Base-by-base conservation (phyloP, 2,888 invertebrate species). In the Poecilobothrus nobilitatus region DNA sequence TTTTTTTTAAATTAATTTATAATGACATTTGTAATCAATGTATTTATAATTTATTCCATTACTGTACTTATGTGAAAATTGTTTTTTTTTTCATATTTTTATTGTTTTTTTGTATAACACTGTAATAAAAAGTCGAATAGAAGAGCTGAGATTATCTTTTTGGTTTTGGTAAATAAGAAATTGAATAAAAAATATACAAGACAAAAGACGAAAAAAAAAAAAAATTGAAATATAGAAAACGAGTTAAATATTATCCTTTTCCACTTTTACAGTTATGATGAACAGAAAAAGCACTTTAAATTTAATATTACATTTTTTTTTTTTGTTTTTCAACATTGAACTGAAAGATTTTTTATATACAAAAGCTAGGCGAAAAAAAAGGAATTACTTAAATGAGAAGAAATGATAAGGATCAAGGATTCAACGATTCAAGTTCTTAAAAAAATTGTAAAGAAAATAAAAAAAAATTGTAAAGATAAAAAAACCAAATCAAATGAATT, bases 361-460 rank as follows among this genome's bases (percentile, higher is more conserved):
- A 53, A 53, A 9, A 53, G 18, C 53, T 12, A 53, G 15, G 15
- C 15, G 6, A 53, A 53, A 53, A 53, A 53, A 53, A 53, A 12
- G 53, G 7, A 27, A 27, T 41, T 41, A 12, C 41, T 41, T 41
- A 41, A 41, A 41, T 53, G 53, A 53, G 18, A 53, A 53, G 18
- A 53, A 53, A 53, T 53, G 53, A 53, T 53, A 53, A 53, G 53
- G 53, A 53, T 53, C 53, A 53, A 53, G 53, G 53, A 53, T n/a
- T 53, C 18, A 53, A 53, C 27, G 27, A 27, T n/a, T n/a, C n/a
- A 27, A 27, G 27, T 27, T 27, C 27, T 27, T 27, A 2, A 27
- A 27, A 27, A 27, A 27, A 27, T 27, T 27, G 27, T 4, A 27
- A 27, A 27, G 27, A 27, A 27, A 27, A 53, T 18, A 53, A 5